These are phyloP conservation scores for Micrasema minimum DNA, from an alignment of 1,140 invertebrate species.

Conservation along the genomic window DNA sequence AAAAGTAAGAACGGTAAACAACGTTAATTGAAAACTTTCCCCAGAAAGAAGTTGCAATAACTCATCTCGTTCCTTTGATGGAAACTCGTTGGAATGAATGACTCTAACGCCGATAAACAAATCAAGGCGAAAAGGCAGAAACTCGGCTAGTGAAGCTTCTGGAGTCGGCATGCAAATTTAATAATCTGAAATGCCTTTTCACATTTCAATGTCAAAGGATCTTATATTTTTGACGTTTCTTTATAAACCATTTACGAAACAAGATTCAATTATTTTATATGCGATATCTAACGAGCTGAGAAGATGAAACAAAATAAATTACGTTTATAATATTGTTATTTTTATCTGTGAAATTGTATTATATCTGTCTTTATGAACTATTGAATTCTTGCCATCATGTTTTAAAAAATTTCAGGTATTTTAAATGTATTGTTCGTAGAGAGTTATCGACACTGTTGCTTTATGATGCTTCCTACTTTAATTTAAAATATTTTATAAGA, in stretches of 20 bases:
- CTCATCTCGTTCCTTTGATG: constrained; percentile 50
- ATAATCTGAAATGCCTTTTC: constrained; percentile 53
- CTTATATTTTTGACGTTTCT: constrained; percentile 46
- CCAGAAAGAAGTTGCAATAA: constrained; percentile 45
- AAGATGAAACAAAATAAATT: too few species aligned
- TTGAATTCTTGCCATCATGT: too few species aligned
- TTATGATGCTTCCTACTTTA: too few species aligned
- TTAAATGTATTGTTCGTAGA: too few species aligned
- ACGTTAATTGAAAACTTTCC: constrained; percentile 53
- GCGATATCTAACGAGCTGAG: too few species aligned
- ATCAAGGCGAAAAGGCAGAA: constrained; percentile 39
- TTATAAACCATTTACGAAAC: constrained; percentile 42
- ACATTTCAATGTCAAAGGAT: constrained; percentile 54
- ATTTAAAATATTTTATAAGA: too few species aligned
- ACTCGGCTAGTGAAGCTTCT: constrained; percentile 37
- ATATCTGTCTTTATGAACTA: too few species aligned
- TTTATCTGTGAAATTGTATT: too few species aligned
- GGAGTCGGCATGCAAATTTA: constrained; percentile 51
- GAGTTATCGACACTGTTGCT: too few species aligned
- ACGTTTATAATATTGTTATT: too few species aligned
- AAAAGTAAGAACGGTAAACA: too few species aligned
- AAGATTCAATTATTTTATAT: constrained; percentile 19
- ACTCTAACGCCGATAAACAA: constrained; percentile 49
- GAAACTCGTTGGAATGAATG: constrained; percentile 40
- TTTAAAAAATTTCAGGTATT: too few species aligned